Base-by-base conservation (phyloP, 2,113 vertebrate species). In the Solea senegalensis region DNA sequence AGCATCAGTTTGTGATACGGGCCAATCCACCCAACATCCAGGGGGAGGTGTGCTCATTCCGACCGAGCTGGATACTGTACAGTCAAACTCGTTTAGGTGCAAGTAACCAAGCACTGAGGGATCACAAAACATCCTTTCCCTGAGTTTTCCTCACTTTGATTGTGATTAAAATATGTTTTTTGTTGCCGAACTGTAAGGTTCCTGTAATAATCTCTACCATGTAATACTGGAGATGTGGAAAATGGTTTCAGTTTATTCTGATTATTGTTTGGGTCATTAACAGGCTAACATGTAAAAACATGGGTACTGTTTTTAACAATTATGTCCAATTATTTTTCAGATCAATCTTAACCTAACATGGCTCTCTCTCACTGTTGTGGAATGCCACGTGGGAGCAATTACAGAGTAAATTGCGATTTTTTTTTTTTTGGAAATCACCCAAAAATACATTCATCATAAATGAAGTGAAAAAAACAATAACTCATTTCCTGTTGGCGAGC, bases 11-110 rank as follows among this genome's bases (percentile, higher is more conserved):
- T 34, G 28, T 49, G 34, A 72, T 67, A 26, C 12, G 11, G n/a
- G 14, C 48, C 46, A 74, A 73, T 58, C 46, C 41, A 43, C 11
- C 14, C 34, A 34, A 45, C 57, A 68, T 15, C 51, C 63, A 39
- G 1, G 13, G 40, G 14, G 39, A 68, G 63, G 39, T 44, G 69
- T 66, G 49, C 49, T 49, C 46, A 3, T 16, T 40, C 40, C n/a
- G 10, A 10, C 5, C 7, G 27, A 65, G 60, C 60, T 48, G 53
- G 60, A 78, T 21, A n/a, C 43, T 12, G 50, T 8, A 41, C 41
- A 49, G 8, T 53, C 46, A 69, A 64, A 11, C 15, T 62, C 21
- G 56, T 12, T 34, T 3, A 34, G 2, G 34, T 34, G 34, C 34
- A 34, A 34, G 34, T 2, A 34, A 34, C 34, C 34, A 34, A 4